Evolutionary conservation across 2,113 vertebrate genomes (phyloP), one percentile per base, ranked within the genome.

Genomic region (Chaenocephalus aceratus): DNA sequence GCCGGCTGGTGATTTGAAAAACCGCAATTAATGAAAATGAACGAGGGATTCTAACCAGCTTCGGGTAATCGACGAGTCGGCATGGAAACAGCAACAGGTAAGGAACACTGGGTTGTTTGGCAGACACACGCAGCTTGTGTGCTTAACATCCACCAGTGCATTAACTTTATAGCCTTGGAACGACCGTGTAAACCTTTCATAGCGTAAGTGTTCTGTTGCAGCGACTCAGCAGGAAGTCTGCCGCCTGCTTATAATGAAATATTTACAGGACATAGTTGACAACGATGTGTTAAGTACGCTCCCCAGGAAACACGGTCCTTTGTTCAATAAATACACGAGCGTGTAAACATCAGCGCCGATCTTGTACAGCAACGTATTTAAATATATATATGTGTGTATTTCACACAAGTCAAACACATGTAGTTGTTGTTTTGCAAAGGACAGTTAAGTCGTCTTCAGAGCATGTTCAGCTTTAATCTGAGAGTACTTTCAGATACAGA

Each of bases 311-410:
- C 11, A 16, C 68, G 12, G 69, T 71, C 72, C 72, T 82, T 26
- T 81, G 89, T 72, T 60, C 56, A 3, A 79, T 79, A 49, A 89
- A 91, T 89, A 89, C 86, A 82, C 79, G 69, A 79, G 72, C 1
- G 58, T 70, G 85, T 69, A 82, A 82, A 80, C 72, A 84, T 26
- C 64, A 14, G 10, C n/a, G 1, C 58, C 30, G 56, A 81, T 87
- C 71, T 18, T 30, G 61, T 77, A 45, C 62, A 53, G 13, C 6
- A 21, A 21, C 21, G 21, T 21, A 21, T 21, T 21, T 21, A 21
- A 21, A 21, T 21, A 21, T 21, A 30, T 30, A 30, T 30, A 30
- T 30, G 4, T 30, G 51, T 79, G 36, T n/a, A 34, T 56, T 52
- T 75, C n/a, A 66, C 62, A 68, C 11, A 16, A 54, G 16, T 23